Percentiles rank a stretch among this genome's conserved stretches.
phyloP scores from a whole-genome alignment of 1,140 invertebrate species.

The Anadara kagoshimensis region DNA sequence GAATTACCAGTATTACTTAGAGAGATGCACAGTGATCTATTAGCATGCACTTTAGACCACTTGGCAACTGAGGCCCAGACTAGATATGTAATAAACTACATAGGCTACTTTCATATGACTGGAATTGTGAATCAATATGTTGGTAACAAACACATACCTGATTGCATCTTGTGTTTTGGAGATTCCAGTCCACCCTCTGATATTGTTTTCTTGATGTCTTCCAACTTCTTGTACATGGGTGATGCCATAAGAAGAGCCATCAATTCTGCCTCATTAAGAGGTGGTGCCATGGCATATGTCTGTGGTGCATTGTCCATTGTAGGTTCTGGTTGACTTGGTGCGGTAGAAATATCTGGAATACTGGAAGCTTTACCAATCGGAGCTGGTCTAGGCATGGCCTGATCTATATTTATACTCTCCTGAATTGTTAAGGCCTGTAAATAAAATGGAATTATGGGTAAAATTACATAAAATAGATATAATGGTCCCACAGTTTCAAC shows the following conservation, averaged over 20 bases:
- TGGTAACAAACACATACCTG: conserved; percentile 10
- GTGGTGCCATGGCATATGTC: conserved; percentile 64
- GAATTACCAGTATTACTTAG: too few species aligned
- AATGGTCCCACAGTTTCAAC: neutral
- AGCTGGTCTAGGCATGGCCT: conserved; percentile 18
- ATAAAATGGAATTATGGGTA: neutral
- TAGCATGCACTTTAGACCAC: too few species aligned
- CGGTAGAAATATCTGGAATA: neutral
- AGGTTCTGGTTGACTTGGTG: conserved; percentile 34
- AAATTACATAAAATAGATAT: neutral
- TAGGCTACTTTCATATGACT: neutral
- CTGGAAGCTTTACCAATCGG: conserved; percentile 1
- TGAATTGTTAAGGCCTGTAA: conserved; percentile 62
- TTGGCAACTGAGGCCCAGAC: too few species aligned
- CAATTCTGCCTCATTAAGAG: conserved; percentile 68
- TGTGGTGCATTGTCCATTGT: conserved; percentile 30
- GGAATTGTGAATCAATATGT: too few species aligned
- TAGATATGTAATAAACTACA: too few species aligned
- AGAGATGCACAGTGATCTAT: too few species aligned
- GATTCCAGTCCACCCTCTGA: conserved; percentile 47
- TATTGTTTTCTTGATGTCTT: conserved; percentile 64
- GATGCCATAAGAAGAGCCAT: conserved; percentile 68
- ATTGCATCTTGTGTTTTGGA: conserved; percentile 34
- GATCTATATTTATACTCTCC: conserved; percentile 63
- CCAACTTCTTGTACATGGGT: conserved; percentile 70